Base-by-base conservation (phyloP, 2,113 vertebrate species). In the Triplophysa siluroides region DNA sequence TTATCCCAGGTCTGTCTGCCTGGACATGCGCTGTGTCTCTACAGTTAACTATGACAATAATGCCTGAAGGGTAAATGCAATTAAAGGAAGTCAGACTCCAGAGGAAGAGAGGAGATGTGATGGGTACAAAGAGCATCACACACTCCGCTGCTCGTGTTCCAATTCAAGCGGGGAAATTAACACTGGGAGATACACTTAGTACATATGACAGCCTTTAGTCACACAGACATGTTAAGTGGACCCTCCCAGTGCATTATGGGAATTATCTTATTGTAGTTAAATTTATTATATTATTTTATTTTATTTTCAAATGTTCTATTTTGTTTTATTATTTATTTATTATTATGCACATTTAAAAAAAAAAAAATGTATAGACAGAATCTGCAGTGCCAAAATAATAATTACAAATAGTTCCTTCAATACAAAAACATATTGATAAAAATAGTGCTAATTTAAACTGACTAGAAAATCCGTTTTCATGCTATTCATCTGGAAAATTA, bases 71-170 rank as follows among this genome's bases (percentile, higher is more conserved):
- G 68, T 65, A 47, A 64, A 72, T 67, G 83, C 89, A 91, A 90
- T 92, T 89, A 89, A 78, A 89, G 68, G 73, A 78, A 72, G 84
- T 85, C 87, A 83, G 84, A 84, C 52, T 80, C 71, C 58, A 75
- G 82, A 79, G 72, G 84, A 45, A 2, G 1, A 86, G 80, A 85
- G 78, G 76, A 79, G 72, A 73, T 85, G 76, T 85, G 87, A 90
- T 80, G 81, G 85, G 82, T 74, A 81, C 75, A 86, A 80, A 83
- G 45, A 85, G 85, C 41, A 41, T 54, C 62, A 66, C 73, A 43
- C 33, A 56, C 47, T 60, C 61, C 1, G 9, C n/a, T 11, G 26
- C 18, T 45, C 50, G 14, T 14, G 10, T 18, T 52, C 4, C 45
- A 23, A 10, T 21, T 10, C n/a, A 19, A 18, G 60, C 29, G 13